Conservation (phyloP, 1,140 invertebrate species). For the Vanessa tameamea region DNA sequence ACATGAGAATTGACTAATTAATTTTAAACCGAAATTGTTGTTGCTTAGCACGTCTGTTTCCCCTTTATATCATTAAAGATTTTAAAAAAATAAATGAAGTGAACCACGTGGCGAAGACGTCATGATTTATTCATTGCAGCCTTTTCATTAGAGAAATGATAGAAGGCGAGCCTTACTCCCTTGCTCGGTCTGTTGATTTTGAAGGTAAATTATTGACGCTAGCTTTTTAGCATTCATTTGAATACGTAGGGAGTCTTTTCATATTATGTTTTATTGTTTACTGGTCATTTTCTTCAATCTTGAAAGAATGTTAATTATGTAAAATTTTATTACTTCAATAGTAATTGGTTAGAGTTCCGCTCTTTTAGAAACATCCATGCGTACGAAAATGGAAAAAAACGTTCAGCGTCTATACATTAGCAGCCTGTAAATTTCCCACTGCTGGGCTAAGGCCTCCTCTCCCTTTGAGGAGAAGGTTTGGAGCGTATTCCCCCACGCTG, state of each 20-base stretch:
- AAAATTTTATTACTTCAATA: no score
- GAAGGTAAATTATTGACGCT: slow-evolving; percentile 18
- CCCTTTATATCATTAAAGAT: neutral
- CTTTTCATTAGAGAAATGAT: slow-evolving; percentile 28
- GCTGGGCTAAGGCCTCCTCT: no score
- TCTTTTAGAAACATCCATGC: neutral
- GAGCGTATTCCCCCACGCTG: no score
- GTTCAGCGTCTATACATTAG: no score
- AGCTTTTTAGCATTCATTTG: slow-evolving; percentile 33
- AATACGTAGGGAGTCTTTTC: neutral
- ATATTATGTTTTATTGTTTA: slow-evolving; percentile 14
- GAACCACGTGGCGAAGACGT: neutral
- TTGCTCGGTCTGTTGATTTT: slow-evolving; percentile 26
- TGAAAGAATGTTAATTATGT: neutral
- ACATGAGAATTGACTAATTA: no score
- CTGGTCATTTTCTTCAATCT: slow-evolving; percentile 1
- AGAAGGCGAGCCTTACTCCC: slow-evolving; percentile 13
- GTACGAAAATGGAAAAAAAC: no score
- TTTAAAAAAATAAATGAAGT: neutral
- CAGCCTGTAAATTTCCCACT: no score
- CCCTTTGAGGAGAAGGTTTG: no score
- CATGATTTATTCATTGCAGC: slow-evolving; percentile 30
- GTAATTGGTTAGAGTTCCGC: no score
- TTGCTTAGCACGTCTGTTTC: neutral
- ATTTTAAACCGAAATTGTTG: no score